Conservation (phyloP, 2,113 vertebrate genomes). For the Ictalurus punctatus region DNA sequence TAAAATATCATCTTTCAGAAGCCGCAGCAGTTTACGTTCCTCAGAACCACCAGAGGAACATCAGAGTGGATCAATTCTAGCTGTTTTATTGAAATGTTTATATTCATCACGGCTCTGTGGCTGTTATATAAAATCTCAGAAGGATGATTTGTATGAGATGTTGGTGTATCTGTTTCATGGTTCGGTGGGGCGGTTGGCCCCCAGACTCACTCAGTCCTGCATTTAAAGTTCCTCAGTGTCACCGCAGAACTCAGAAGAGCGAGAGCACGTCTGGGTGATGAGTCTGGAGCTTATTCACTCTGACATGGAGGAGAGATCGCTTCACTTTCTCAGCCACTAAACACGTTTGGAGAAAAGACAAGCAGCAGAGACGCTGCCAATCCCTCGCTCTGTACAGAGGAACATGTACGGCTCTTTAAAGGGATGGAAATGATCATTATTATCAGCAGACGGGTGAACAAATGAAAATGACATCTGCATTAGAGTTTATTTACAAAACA, state of each 20-base stretch:
- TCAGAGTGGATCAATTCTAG: background rate
- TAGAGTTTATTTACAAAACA: background rate
- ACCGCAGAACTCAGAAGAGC: slow-evolving; percentile 34
- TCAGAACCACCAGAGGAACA: slow-evolving; percentile 19
- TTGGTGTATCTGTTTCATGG: slow-evolving; percentile 38
- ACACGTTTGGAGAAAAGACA: slow-evolving; percentile 43
- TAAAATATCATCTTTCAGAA: slow-evolving; percentile 16
- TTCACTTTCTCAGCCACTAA: slow-evolving; percentile 39
- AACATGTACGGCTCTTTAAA: background rate
- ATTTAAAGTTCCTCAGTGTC: slow-evolving; percentile 37
- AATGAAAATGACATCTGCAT: background rate
- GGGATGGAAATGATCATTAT: background rate
- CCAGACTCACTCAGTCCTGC: slow-evolving; percentile 25
- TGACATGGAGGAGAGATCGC: slow-evolving; percentile 36
- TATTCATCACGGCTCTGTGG: slow-evolving; percentile 29
- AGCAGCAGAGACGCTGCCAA: slow-evolving; percentile 33
- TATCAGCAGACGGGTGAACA: background rate
- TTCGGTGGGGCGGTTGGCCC: slow-evolving; percentile 25
- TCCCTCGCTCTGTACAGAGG: slow-evolving; percentile 17
- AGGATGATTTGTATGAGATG: slow-evolving; percentile 35
- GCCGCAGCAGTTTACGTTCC: background rate
- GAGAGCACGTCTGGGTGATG: slow-evolving; percentile 15
- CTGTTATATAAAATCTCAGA: slow-evolving; percentile 30
- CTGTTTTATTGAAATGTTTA: slow-evolving; percentile 37
- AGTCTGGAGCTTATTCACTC: slow-evolving; percentile 40